Base-by-base conservation (phyloP, 2,888 invertebrate genomes). In the Anagyrus pseudococci region DNA sequence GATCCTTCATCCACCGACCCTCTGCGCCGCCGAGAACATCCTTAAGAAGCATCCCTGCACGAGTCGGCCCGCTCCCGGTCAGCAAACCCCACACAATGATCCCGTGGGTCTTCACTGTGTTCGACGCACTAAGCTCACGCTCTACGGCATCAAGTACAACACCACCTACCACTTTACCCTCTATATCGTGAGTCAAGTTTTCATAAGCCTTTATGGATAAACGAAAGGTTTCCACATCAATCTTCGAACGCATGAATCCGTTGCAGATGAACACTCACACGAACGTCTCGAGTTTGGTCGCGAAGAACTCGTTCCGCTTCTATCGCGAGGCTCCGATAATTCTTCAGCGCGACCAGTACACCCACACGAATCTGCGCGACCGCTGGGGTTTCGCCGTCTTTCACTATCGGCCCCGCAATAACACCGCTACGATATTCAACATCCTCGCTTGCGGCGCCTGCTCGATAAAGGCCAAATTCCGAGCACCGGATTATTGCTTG, bases 141-240 rank as follows among this genome's bases (percentile, higher is more conserved):
- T 81, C 47, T 75, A 79, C 68, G 76, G 77, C 60, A 74, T 81
- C 72, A 76, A 76, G 69, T 79, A 79, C 70, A 77, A 81, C 65
- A 77, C 74, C 22, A 79, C 77, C n/a, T 81, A 81, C 72, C 76
- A 80, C 71, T 80, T 80, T 60, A 79, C 80, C 4, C 74, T 80
- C 62, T 80, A 80, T 62, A 77, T 79, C 73, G 80, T 80, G 58
- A 69, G 73, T 73, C 6, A 22, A 40, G 43, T 54, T 53, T 41
- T 20, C 2, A 4, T n/a, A n/a, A n/a, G n/a, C n/a, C n/a, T n/a
- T n/a, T n/a, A n/a, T n/a, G n/a, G n/a, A n/a, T n/a, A n/a, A n/a
- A n/a, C n/a, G n/a, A n/a, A n/a, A n/a, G n/a, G 4, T 47, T 23
- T 40, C n/a, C 46, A n/a, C 4, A 29, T 40, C 10, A 17, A 7